Evolutionary conservation across 1,140 invertebrate genomes (phyloP).

Genomic region (Drosophila dunni): DNA sequence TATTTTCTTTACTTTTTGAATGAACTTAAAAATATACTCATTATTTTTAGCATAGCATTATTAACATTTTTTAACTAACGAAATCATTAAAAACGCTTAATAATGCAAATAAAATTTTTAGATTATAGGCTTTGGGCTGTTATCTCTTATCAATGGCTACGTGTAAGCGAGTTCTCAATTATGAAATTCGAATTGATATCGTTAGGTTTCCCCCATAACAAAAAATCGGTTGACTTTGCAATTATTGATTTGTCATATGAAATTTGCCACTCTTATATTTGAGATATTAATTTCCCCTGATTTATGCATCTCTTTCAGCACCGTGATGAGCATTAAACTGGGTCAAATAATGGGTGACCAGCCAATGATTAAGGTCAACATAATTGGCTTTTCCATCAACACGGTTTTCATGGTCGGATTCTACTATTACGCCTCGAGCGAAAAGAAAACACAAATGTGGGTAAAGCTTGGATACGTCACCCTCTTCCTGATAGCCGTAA

Average conservation of each 20-base stretch:
- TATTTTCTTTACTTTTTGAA: too few relatives aligned
- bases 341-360: conserved; percentile 89
- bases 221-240: neutral
- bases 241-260: neutral
- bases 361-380: conserved; percentile 90
- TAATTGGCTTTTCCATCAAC: conserved; percentile 89
- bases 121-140: neutral
- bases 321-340: conserved; percentile 89
- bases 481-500: conserved; percentile 86
- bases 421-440: conserved; percentile 87
- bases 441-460: conserved; percentile 86
- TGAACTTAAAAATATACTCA: too few relatives aligned
- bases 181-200: conserved; percentile 22
- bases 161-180: neutral
- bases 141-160: conserved; percentile 17
- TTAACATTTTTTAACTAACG: too few relatives aligned
- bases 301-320: conserved; percentile 84
- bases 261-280: neutral
- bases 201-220: conserved; percentile 2
- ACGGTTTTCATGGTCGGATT: conserved; percentile 88
- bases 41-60: too few relatives aligned
- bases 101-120: neutral
- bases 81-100: too few relatives aligned
- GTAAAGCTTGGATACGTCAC: conserved; percentile 85
- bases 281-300: neutral